Evolutionary conservation across 1,140 invertebrate genomes (phyloP).

Genomic region (Conopomorpha cramerella): DNA sequence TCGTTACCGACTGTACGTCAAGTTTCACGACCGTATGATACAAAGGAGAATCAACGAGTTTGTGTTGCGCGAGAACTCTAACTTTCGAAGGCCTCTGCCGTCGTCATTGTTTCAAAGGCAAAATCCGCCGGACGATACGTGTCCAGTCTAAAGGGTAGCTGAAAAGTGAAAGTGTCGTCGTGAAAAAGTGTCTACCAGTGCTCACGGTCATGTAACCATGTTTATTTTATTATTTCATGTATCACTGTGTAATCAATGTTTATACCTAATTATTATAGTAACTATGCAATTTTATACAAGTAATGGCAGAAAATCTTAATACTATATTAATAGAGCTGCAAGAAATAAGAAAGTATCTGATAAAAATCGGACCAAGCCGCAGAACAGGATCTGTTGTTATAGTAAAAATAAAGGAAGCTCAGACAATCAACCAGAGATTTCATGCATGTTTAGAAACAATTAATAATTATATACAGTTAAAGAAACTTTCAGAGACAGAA

Average conservation of each 20-base stretch:
- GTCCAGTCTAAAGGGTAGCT: neutral
- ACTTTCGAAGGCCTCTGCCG: neutral
- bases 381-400: neutral
- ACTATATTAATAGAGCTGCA: neutral
- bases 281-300: neutral
- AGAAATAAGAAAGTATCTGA: neutral
- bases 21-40: neutral
- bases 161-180: neutral
- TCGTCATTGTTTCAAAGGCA: neutral
- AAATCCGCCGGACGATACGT: neutral
- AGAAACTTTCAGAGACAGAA: neutral
- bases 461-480: neutral
- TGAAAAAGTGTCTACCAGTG: neutral
- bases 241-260: neutral
- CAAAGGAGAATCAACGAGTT: neutral
- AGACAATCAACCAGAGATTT: neutral
- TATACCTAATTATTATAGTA: neutral
- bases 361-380: neutral
- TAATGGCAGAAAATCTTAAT: neutral
- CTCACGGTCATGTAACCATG: neutral
- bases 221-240: neutral
- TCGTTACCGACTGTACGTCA: neutral
- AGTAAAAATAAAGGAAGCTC: neutral
- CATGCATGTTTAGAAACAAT: neutral
- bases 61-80: neutral